Evolutionary conservation across 2,113 vertebrate genomes (phyloP).

Genomic region (cat (Felis catus)): F.catus_Fca126_mat1.0 CM031416.1:123530001-123530500

Average conservation of each 20-base stretch:
- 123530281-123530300: background rate
- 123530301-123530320: background rate
- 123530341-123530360: background rate
- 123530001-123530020: slow-evolving; percentile 78
- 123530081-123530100: slow-evolving; percentile 73
- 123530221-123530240: background rate
- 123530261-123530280: background rate
- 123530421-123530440: background rate
- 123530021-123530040: slow-evolving; percentile 80
- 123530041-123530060: slow-evolving; percentile 71
- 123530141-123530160: slow-evolving; percentile 62
- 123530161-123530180: slow-evolving; percentile 40
- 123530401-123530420: background rate
- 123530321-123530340: background rate
- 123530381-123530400: background rate
- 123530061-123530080: slow-evolving; percentile 55
- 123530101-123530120: slow-evolving; percentile 74
- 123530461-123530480: background rate
- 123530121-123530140: slow-evolving; percentile 72
- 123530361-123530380: background rate
- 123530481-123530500: background rate
- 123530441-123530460: background rate
- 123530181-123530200: slow-evolving; percentile 49
- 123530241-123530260: background rate
- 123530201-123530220: background rate